phyloP scores from a whole-genome alignment of 2,888 invertebrate species.

The Mythimna lalbum region DNA sequence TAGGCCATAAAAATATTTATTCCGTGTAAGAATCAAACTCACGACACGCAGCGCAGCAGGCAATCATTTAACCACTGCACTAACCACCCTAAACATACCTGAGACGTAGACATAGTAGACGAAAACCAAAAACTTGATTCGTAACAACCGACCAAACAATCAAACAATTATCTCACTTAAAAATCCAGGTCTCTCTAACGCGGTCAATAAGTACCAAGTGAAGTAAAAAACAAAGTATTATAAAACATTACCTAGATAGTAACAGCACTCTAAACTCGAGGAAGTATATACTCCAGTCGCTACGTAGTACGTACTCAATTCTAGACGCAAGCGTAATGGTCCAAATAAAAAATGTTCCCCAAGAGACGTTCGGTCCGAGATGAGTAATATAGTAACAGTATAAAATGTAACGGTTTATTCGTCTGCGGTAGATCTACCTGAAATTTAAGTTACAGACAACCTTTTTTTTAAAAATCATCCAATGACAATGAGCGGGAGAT shows the following conservation, averaged over 20 bases:
- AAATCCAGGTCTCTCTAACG: not conserved
- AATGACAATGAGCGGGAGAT: too few relatives aligned
- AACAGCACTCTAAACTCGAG: slow-evolving; percentile 19
- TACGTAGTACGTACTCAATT: slow-evolving; percentile 27
- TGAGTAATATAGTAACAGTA: slow-evolving; percentile 15
- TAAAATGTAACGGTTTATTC: slow-evolving; percentile 17
- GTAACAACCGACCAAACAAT: too few relatives aligned
- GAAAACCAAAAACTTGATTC: too few relatives aligned
- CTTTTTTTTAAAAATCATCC: too few relatives aligned
- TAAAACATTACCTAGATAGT: slow-evolving; percentile 11
- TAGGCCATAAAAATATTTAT: too few relatives aligned
- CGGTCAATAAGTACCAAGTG: not conserved
- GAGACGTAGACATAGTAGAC: too few relatives aligned
- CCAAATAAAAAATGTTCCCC: slow-evolving; percentile 37
- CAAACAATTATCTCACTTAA: too few relatives aligned
- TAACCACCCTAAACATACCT: too few relatives aligned
- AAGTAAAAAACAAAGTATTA: slow-evolving; percentile 4
- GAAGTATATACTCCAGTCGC: slow-evolving; percentile 6
- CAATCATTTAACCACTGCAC: too few relatives aligned
- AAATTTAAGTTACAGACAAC: not conserved
- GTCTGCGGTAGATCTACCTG: slow-evolving; percentile 11
- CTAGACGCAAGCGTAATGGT: slow-evolving; percentile 16
- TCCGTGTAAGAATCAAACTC: too few relatives aligned
- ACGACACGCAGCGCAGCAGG: too few relatives aligned
- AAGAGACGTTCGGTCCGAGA: slow-evolving; percentile 12